Evolutionary conservation across 2,888 invertebrate species (phyloP), one percentile per base, ranked within the genome.

Genomic region (Lithophane leautieri): DNA sequence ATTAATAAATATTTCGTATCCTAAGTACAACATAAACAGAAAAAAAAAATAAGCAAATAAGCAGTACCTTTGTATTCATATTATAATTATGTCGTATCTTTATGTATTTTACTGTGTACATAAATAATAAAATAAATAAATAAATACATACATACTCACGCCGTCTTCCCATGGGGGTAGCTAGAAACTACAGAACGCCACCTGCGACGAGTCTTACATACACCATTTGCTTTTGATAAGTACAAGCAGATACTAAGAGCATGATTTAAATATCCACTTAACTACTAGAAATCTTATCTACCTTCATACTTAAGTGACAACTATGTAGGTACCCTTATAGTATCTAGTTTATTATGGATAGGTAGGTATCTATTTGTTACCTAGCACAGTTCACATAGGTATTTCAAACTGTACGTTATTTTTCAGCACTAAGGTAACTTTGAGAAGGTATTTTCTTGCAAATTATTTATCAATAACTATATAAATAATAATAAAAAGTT

Each of bases 401-500:
- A 42, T 60, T 56, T 25, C 1, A 52, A 42, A 44, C 2, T 22
- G 4, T 14, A 47, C 8, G 25, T 19, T 22, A 16, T 25, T 22
- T 60, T 19, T 25, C 2, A 60, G 16, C 7, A 50, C 1, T 56
- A 14, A 47, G n/a, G 16, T 42, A 4, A 19, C 22, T 14, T n/a
- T 34, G 4, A 0, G 1, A 56, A 25, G 0, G 1, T 22, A 19
- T 16, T 50, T 0, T 2, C 16, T 22, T 56, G 12, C 14, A 44
- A 54, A n/a, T 34, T 11, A 14, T 28, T n/a, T 14, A 28, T 14
- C 9, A 44, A 22, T 54, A 22, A 56, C 8, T 42, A 72, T 12
- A 44, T 40, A 58, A 63, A 62, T 65, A 76, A 63, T 62, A 65
- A 54, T 71, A 50, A 56, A 82, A 60, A 22, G 14, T 40, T 69